Percentiles rank a stretch among this genome's conserved stretches.
Conservation (phyloP, 2,888 invertebrate species). For the Acronicta leporina region DNA sequence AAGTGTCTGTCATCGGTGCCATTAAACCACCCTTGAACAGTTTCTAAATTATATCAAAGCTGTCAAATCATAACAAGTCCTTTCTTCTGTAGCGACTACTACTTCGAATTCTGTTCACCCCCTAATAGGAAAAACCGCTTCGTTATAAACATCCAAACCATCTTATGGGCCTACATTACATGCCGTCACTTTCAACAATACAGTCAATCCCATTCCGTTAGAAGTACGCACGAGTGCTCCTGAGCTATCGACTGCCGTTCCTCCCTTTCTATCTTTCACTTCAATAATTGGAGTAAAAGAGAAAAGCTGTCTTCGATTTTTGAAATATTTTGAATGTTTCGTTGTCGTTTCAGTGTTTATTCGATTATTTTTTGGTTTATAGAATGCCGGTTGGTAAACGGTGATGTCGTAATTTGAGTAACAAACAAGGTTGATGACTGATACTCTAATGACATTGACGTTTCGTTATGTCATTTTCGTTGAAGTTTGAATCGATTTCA, state of each 20-base stretch:
- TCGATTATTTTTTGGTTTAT: constrained; percentile 53
- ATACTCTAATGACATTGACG: constrained; percentile 38
- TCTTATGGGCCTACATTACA: constrained; percentile 43
- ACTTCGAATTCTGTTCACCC: constrained; percentile 30
- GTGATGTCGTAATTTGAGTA: constrained; percentile 46
- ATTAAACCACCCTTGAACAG: too few relatives aligned
- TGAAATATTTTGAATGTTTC: constrained; percentile 56
- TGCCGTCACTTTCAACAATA: constrained; percentile 54
- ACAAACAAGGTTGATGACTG: constrained; percentile 44
- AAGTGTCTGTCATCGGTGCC: too few relatives aligned
- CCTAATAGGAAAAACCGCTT: constrained; percentile 40
- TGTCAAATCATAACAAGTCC: not conserved
- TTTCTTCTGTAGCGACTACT: not conserved
- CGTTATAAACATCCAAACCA: constrained; percentile 50
- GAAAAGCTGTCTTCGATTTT: constrained; percentile 44
- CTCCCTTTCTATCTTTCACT: constrained; percentile 43
- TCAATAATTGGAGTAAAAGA: constrained; percentile 25
- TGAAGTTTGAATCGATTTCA: constrained; percentile 31
- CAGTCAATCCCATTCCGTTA: constrained; percentile 60
- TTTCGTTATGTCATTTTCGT: constrained; percentile 33
- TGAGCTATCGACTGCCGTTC: constrained; percentile 27
- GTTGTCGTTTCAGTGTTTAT: constrained; percentile 51
- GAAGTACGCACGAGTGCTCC: constrained; percentile 70
- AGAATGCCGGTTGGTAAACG: constrained; percentile 41
- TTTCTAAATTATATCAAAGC: not conserved